Base-by-base conservation (phyloP, 2,888 invertebrate species). In the Macrostomum cliftonense region DNA sequence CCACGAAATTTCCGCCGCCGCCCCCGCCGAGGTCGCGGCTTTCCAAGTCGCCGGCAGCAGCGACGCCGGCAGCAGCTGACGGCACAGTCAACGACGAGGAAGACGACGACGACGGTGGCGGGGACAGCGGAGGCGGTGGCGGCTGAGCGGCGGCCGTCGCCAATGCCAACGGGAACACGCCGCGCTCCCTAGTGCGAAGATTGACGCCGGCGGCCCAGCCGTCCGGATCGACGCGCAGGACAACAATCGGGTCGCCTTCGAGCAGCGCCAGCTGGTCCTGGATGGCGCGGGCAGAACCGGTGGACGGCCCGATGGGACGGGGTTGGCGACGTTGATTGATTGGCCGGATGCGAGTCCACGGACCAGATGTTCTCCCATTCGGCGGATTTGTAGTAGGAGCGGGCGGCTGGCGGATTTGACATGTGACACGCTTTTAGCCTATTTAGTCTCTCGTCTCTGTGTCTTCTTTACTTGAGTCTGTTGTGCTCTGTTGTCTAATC, bases 191-290 rank as follows among this genome's bases (percentile, higher is more conserved):
- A 1, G 89, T 87, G 60, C 91, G 77, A 57, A 97, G 74, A 73
- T 97, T 95, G 0, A 93, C 85, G 43, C 86, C 87, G 86, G 66
- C 88, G 70, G 87, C 88, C 95, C 95, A 95, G 54, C 89, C 75
- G 70, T 95, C 95, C 59, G 93, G 93, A 19, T 83, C 86, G 70
- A 93, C 89, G 57, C 63, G 60, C 42, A 65, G 62, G 14, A 97
- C 88, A 66, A 91, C 89, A 56, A 95, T 80, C 1, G 91, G 87
- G 71, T 95, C 95, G 1, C 95, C 95, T 51, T 93, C 89, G 73
- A 95, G 93, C 36, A 97, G 78, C 67, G 87, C 85, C 54, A 97
- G 81, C 73, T 95, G 93, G 62, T 93, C 93, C 55, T n/a, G 81
- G 80, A 70, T 93, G 93, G 53, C 93, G 76, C 1, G 93, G 89